Evolutionary conservation across 2,888 invertebrate species (phyloP), one percentile per base, ranked within the genome.

Genomic region (Lamellibrachia satsuma): DNA sequence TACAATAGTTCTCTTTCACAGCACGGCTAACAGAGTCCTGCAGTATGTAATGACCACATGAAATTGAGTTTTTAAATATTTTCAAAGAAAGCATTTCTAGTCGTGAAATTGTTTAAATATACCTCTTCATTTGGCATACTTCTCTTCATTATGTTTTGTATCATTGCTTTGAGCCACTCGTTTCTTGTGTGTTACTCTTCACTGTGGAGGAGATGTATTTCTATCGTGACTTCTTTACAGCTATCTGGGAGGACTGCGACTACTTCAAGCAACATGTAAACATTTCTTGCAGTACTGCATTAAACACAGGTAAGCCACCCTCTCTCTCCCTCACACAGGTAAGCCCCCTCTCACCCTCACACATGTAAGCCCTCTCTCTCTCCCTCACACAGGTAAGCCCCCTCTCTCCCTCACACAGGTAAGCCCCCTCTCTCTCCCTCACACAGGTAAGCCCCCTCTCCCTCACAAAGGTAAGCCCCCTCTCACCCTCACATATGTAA

Each of bases 221-320:
- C 22, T 75, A n/a, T 75, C 75, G 7, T 22, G n/a, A 22, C 55
- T 92, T 91, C 51, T 90, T 93, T 93, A 9, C 92, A 94, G 94
- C 27, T 94, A 94, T 91, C 92, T 94, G 15, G 94, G 94, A n/a
- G 94, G 94, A 7, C 91, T 94, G 39, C 57, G 94, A 15, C 91
- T 94, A n/a, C 92, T 94, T 4, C 94, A 94, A 90, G 94, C 94
- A 3, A 94, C 94, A 0, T 94, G 94, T 90, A 94, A 93, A 92
- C 92, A 92, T 90, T 94, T 94, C 52, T 94, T 94, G 91, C 92
- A 93, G 90, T 93, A 92, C 92, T 94, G 94, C 93, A 94, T 75
- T 22, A 75, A 75, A 75, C 75, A 75, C 75, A 93, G 93, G 94
- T 94, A 39, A 92, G 94, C 92, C 22, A 60, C 15, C 15, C 57